A percentile compares a stretch with the other conserved stretches of the same genome.
Evolutionary conservation across 2,113 vertebrate species (phyloP).

Genomic region (Eubucco bourcierii): DNA sequence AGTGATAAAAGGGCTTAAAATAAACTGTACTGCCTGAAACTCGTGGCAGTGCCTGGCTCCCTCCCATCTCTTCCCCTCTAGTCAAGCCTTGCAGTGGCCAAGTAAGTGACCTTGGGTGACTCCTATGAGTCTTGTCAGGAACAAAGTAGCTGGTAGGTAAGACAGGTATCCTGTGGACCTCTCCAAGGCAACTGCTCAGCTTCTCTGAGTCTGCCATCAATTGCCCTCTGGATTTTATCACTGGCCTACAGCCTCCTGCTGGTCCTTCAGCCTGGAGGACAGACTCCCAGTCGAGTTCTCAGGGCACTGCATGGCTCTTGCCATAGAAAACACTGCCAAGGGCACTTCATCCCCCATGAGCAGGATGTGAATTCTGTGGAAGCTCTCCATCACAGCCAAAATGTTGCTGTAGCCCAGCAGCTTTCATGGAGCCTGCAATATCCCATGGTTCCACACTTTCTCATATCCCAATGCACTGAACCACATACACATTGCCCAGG

Average conservation of each 20-base stretch:
- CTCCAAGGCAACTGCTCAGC: fast-evolving
- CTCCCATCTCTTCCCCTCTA: background rate
- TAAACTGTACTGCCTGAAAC: fast-evolving
- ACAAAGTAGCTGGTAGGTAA: fast-evolving
- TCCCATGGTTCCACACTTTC: background rate
- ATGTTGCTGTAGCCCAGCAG: background rate
- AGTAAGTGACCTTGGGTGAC: background rate
- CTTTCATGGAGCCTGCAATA: background rate
- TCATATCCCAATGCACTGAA: fast-evolving
- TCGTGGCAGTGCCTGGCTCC: fast-evolving
- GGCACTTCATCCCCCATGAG: background rate
- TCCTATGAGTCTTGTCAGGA: fast-evolving
- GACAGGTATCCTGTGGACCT: background rate
- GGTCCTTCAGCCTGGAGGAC: background rate
- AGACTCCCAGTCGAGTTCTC: fast-evolving
- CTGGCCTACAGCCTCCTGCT: background rate
- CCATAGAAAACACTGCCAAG: background rate
- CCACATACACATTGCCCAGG: fast-evolving
- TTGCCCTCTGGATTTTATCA: background rate
- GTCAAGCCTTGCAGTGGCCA: fast-evolving
- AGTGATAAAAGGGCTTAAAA: background rate
- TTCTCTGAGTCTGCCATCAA: fast-evolving
- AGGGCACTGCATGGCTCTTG: background rate
- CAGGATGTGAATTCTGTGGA: fast-evolving
- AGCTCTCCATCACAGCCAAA: background rate